Conservation (phyloP, 2,888 invertebrate species). For the Acanthosepion esculentum region DNA sequence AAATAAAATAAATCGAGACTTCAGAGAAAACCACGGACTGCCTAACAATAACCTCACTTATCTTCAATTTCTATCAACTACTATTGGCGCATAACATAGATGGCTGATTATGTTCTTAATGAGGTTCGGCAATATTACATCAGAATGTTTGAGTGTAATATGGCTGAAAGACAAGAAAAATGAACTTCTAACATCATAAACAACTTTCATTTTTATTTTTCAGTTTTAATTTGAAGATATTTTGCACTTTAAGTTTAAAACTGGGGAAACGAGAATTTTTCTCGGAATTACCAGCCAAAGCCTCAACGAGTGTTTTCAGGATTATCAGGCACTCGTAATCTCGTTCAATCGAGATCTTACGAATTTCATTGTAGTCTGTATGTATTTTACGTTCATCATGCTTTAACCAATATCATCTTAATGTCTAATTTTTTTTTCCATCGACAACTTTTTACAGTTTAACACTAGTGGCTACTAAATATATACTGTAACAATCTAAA, state of each 20-base stretch:
- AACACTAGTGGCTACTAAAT: not conserved
- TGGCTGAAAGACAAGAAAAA: not conserved
- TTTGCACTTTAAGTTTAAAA: not conserved
- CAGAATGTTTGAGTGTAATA: not conserved
- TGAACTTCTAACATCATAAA: not conserved
- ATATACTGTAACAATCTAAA: not conserved
- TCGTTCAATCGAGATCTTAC: not conserved
- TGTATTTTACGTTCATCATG: not conserved
- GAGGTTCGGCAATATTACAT: not conserved
- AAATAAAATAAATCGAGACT: not conserved
- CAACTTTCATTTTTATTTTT: not conserved
- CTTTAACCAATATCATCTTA: not conserved
- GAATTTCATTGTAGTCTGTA: not conserved
- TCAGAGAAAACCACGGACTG: not conserved
- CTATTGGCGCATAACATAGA: not conserved
- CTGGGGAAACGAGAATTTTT: not conserved
- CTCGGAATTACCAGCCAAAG: not conserved
- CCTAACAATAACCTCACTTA: not conserved
- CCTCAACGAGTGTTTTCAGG: not conserved
- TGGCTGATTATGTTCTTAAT: not conserved
- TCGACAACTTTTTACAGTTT: not conserved
- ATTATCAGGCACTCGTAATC: not conserved
- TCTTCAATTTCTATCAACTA: not conserved
- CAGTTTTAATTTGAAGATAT: not conserved
- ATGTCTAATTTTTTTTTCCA: not conserved